Evolutionary conservation across 2,797 vertebrate species (phyloP).

Genomic region (Trachops cirrhosus): DNA sequence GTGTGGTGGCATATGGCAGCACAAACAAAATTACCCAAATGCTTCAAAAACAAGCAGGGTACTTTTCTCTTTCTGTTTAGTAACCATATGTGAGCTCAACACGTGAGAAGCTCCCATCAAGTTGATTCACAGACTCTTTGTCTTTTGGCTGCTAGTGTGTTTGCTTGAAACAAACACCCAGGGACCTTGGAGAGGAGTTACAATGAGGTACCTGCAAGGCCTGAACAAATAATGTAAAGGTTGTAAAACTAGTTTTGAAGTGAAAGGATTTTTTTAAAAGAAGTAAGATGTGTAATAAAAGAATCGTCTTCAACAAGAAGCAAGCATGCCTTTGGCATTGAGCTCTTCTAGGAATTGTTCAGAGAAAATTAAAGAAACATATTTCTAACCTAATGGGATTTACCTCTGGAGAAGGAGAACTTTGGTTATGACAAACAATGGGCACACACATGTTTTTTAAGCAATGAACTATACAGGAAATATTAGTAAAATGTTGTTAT

Average conservation of each 20-base stretch:
- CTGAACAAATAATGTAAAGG: neutral
- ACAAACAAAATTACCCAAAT: slow-evolving; percentile 62
- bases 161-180: neutral
- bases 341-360: neutral
- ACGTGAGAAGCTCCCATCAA: neutral
- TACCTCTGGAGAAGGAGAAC: neutral
- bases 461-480: neutral
- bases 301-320: neutral
- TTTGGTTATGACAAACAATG: neutral
- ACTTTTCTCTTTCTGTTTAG: slow-evolving; percentile 1
- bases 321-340: neutral
- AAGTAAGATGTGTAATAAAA: neutral
- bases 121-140: slow-evolving; percentile 14
- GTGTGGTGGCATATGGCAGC: slow-evolving; percentile 57
- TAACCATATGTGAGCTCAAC: slow-evolving; percentile 50
- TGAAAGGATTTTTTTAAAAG: neutral
- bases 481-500: neutral
- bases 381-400: neutral
- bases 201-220: neutral
- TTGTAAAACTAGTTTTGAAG: neutral
- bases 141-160: neutral
- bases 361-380: neutral
- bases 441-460: neutral
- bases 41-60: slow-evolving; percentile 61
- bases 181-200: neutral